Evolutionary conservation across 23 tunicate genomes (phyloP), one percentile per base, ranked within the genome.

Genomic region (Halocynthia aurantium): DNA sequence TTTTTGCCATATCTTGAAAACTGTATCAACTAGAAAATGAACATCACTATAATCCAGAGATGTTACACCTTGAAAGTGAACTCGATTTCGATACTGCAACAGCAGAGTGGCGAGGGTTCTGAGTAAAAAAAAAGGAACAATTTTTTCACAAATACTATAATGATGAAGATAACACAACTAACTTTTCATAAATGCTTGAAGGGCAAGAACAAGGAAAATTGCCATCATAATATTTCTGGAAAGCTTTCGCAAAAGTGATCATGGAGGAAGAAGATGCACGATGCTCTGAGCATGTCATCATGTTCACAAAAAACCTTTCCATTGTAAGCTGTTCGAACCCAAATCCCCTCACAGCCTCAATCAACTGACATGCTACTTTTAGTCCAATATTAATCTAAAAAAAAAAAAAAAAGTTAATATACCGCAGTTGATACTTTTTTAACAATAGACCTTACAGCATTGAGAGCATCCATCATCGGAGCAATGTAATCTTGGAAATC

Each of bases 41-140:
- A 31, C 44, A 31, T 31, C 44, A 31, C 44, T 31, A 31, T 31
- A 31, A 31, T 31, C 44, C 13, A 22, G 17, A 10, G 78, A 74
- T 13, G 78, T 54, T 15, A 74, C 57, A 12, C 78, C 78, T 54
- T 74, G 64, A 74, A 74, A 74, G 8, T 54, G 13, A 53, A 74
- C 78, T 12, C 18, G 55, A n/a, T 74, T 74, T 22, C 63, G 56
- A 8, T 51, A 54, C 63, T 56, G 20, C 50, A 74, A 8, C 8
- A 74, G 78, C 13, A 74, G 63, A 10, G 78, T 15, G 18, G 57
- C 9, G 11, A 74, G 18, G 20, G 44, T 31, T 31, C 44, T 31
- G 44, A 31, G 44, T 31, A 31, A 31, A 31, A 31, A 31, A 31
- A 31, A 31, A 31, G 44, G 4, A 4, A 31, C 44, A 31, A 31